phyloP scores from a whole-genome alignment of 2,888 invertebrate genomes.

The Tuta absoluta region DNA sequence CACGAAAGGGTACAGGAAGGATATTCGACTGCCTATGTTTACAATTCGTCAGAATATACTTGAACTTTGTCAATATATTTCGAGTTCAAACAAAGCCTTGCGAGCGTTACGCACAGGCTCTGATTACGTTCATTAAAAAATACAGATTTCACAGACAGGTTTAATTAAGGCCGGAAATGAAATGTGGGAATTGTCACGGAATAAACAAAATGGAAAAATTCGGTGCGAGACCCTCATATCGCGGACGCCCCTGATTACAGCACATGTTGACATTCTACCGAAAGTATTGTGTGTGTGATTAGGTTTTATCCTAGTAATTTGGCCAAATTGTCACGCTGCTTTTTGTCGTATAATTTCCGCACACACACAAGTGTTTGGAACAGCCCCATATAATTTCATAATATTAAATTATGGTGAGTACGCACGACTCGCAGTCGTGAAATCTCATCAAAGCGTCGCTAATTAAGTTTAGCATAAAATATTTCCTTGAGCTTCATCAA shows the following conservation, averaged over 20 bases:
- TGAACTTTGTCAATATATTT: conserved; percentile 15
- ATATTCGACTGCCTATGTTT: not conserved
- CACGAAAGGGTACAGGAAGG: conserved; percentile 1
- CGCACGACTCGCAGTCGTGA: not conserved
- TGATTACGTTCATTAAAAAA: conserved; percentile 48
- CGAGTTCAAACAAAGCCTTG: not conserved
- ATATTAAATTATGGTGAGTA: not conserved
- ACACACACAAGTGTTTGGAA: conserved; percentile 5
- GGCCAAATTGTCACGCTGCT: not conserved
- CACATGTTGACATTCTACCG: conserved; percentile 20
- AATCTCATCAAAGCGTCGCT: conserved; percentile 11
- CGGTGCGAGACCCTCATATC: conserved; percentile 19
- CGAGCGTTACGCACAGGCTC: conserved; percentile 23
- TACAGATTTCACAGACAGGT: conserved; percentile 51
- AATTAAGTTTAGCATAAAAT: conserved; percentile 20
- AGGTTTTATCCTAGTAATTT: conserved; percentile 11
- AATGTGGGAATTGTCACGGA: conserved; percentile 56
- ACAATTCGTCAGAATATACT: conserved; percentile 2
- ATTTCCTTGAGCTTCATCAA: conserved; percentile 30
- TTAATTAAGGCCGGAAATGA: conserved; percentile 63
- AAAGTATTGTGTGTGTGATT: conserved; percentile 19
- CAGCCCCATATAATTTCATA: not conserved
- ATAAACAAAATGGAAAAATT: conserved; percentile 52
- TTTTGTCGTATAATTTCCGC: not conserved
- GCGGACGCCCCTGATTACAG: not conserved